Conservation (phyloP, 2,113 vertebrate species). For the Telmatochromis sp. region DNA sequence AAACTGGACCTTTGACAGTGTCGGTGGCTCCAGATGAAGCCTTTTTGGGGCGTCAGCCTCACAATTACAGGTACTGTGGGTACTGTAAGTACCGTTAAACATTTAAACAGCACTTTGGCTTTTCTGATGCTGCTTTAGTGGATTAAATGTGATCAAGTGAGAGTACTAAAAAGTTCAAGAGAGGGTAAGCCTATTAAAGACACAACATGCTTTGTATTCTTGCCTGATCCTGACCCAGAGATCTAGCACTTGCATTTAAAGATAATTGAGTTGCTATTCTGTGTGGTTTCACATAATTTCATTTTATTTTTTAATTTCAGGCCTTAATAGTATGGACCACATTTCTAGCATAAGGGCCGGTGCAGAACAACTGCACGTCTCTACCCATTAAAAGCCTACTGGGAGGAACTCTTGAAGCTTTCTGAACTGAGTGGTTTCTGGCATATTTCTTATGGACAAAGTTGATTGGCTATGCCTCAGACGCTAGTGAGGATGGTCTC, state of each 20-base stretch:
- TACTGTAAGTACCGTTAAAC: background rate
- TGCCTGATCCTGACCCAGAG: background rate
- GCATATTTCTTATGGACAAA: background rate
- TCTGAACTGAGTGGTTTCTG: background rate
- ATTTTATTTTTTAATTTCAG: background rate
- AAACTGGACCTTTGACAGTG: background rate
- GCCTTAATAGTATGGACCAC: background rate
- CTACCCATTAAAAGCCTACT: background rate
- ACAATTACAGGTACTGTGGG: background rate
- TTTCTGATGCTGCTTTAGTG: background rate
- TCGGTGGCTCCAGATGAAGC: background rate
- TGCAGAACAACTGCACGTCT: background rate
- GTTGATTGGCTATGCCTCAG: background rate
- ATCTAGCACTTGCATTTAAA: background rate
- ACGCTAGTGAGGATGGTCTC: background rate
- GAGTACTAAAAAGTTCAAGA: background rate
- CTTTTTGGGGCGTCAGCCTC: background rate
- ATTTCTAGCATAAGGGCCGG: background rate
- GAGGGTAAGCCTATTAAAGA: background rate
- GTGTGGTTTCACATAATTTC: background rate
- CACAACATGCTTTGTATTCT: background rate
- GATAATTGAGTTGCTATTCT: background rate
- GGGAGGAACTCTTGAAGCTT: background rate
- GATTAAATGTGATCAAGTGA: background rate
- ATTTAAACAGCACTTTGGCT: background rate